Percentiles rank a stretch among this genome's conserved stretches.
Conservation (phyloP, 2,113 vertebrate species). For the Oreochromis spilurus region DNA sequence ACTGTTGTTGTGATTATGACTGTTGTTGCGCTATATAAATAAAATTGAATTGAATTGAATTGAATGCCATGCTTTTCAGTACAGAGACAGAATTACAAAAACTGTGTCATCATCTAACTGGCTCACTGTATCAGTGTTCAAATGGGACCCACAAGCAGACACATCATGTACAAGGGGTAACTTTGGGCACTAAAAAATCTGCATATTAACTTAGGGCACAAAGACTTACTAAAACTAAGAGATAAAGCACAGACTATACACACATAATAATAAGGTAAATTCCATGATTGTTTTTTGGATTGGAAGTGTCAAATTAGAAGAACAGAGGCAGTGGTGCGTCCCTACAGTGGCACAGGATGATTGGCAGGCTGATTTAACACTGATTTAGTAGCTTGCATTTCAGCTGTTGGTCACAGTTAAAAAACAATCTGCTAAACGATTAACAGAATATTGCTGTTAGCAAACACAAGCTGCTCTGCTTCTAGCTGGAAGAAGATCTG, state of each 20-base stretch:
- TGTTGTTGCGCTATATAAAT: not conserved
- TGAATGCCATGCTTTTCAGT: not conserved
- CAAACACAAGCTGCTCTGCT: not conserved
- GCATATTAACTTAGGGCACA: not conserved
- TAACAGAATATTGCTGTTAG: not conserved
- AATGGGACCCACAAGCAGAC: not conserved
- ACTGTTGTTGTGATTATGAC: not conserved
- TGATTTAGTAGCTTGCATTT: not conserved
- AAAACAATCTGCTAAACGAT: not conserved
- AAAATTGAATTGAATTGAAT: not conserved
- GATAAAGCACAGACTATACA: not conserved
- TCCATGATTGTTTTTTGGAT: fast-evolving
- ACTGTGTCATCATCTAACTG: not conserved
- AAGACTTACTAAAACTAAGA: not conserved
- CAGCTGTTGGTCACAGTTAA: not conserved
- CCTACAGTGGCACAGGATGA: not conserved
- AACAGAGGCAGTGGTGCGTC: not conserved
- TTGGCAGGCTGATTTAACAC: not conserved
- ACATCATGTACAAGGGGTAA: not conserved
- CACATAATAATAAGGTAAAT: not conserved
- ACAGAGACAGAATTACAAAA: not conserved
- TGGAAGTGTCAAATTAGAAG: not conserved
- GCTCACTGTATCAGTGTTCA: not conserved
- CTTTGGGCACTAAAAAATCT: not conserved
- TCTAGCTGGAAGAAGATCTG: not conserved